phyloP scores from a whole-genome alignment of 1,140 invertebrate species.

The Limonius californicus region DNA sequence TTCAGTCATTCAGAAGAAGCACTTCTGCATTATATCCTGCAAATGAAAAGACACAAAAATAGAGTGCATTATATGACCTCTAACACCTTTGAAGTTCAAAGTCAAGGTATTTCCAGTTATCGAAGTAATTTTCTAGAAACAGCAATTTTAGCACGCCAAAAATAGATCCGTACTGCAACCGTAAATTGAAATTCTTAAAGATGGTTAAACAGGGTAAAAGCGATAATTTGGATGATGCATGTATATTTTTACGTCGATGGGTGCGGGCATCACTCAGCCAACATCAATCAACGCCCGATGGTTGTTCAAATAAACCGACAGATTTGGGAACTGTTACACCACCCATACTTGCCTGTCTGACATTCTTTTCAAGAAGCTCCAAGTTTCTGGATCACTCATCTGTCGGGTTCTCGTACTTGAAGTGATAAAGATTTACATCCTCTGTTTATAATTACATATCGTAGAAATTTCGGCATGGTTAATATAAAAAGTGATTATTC shows the following conservation, averaged over 20 bases:
- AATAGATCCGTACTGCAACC: too few species aligned
- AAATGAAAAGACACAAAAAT: too few species aligned
- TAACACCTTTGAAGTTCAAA: too few species aligned
- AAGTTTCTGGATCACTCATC: background rate
- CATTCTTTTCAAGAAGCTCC: background rate
- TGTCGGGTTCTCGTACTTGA: background rate
- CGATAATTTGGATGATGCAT: slow-evolving; percentile 9
- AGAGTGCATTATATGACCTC: too few species aligned
- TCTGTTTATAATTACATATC: background rate
- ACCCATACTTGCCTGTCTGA: background rate
- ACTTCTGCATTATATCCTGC: too few species aligned
- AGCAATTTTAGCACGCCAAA: too few species aligned
- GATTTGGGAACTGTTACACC: slow-evolving; percentile 13
- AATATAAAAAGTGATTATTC: background rate
- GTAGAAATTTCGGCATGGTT: background rate
- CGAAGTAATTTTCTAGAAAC: too few species aligned
- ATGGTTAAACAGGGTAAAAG: background rate
- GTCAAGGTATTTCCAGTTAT: too few species aligned
- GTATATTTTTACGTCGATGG: slow-evolving; percentile 10
- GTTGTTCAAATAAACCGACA: slow-evolving; percentile 14
- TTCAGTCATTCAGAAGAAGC: too few species aligned
- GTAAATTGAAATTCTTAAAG: background rate
- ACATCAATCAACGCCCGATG: slow-evolving; percentile 3
- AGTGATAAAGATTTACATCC: background rate
- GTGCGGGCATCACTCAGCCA: slow-evolving; percentile 4